phyloP scores from a whole-genome alignment of 2,113 vertebrate genomes.

The Phalacrocorax brasilianus region DNA sequence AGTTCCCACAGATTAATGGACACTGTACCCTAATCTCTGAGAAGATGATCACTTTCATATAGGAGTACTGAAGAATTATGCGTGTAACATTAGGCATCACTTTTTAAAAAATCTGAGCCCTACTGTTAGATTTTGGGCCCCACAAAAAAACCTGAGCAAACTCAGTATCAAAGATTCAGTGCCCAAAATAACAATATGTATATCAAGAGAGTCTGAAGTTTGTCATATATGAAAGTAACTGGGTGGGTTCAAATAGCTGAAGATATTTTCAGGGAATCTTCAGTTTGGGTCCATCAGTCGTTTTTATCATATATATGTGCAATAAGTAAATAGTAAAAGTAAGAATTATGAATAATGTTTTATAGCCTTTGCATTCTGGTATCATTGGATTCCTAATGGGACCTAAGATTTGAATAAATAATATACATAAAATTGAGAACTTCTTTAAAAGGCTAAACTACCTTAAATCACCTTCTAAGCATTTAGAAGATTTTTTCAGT shows the following conservation, averaged over 20 bases:
- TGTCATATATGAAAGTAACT: neutral
- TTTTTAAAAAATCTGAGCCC: neutral
- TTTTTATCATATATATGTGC: neutral
- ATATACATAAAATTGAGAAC: neutral
- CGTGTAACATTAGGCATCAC: neutral
- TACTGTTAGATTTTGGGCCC: neutral
- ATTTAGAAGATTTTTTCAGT: neutral
- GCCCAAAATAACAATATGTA: neutral
- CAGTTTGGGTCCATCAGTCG: neutral
- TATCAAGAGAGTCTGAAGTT: neutral
- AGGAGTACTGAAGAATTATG: neutral
- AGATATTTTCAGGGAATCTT: neutral
- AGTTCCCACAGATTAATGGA: neutral
- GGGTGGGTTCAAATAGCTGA: neutral
- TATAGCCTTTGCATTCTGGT: neutral
- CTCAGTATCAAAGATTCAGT: neutral
- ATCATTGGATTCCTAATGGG: neutral
- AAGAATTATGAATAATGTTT: neutral
- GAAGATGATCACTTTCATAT: neutral
- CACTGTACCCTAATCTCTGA: neutral
- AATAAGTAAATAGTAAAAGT: neutral
- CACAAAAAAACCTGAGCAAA: neutral
- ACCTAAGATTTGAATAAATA: neutral
- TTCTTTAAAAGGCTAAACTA: neutral
- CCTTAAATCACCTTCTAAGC: neutral